Evolutionary conservation across 1,140 invertebrate species (phyloP).

Genomic region (Eulimnadia texana): DNA sequence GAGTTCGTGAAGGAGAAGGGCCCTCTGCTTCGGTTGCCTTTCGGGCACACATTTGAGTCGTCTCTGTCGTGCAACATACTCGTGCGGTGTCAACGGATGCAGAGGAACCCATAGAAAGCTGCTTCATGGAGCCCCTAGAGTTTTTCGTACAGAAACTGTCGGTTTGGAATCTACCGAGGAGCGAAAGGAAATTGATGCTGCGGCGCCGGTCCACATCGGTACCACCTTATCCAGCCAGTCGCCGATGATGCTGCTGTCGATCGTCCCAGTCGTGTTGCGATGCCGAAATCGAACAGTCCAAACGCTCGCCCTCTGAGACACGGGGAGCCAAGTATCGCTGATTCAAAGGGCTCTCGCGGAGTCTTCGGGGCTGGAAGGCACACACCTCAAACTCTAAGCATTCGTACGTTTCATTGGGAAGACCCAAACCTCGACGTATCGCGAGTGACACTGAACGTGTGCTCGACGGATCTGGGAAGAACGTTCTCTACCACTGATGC

Average conservation of each 20-base stretch:
- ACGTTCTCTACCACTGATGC: neutral
- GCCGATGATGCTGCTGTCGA: neutral
- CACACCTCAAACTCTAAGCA: neutral
- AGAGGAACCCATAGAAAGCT: neutral
- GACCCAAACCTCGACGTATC: neutral
- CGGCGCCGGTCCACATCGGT: too few species aligned
- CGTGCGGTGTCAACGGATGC: neutral
- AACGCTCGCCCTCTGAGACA: neutral
- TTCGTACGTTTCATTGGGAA: neutral
- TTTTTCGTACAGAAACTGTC: too few species aligned
- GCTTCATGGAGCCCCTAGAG: neutral
- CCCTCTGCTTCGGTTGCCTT: neutral
- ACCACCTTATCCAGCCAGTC: too few species aligned
- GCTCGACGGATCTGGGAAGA: neutral
- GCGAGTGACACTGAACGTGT: neutral
- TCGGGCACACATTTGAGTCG: neutral
- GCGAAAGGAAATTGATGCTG: too few species aligned
- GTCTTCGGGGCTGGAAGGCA: neutral
- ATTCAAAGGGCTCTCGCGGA: neutral
- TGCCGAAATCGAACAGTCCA: neutral
- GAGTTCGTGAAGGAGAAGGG: neutral
- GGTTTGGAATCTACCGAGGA: too few species aligned
- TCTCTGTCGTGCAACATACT: neutral
- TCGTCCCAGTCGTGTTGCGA: neutral
- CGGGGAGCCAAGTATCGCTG: neutral